Conservation (phyloP, 2,797 vertebrate genomes). For the Smutsia gigantea region DNA sequence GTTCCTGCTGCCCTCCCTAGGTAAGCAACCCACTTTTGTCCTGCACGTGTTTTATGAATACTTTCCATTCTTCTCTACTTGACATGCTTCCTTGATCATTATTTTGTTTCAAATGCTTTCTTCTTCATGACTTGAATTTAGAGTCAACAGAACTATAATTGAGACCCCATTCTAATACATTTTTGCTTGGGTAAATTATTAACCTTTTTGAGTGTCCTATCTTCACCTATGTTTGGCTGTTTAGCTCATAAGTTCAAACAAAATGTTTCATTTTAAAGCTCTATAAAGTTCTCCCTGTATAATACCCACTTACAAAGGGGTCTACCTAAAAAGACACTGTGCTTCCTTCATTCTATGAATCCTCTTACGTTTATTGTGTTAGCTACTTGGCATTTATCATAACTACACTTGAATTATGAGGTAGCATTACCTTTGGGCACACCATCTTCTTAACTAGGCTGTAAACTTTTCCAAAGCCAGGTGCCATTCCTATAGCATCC, state of each 20-base stretch:
- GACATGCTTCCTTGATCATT: neutral
- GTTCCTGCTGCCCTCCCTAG: neutral
- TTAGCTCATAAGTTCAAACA: neutral
- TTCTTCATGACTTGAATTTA: neutral
- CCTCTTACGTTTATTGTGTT: neutral
- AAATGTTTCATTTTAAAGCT: constrained; percentile 28
- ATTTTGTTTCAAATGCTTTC: neutral
- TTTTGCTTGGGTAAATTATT: neutral
- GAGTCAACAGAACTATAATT: neutral
- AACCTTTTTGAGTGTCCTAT: neutral
- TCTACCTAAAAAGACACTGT: neutral
- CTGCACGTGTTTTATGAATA: neutral
- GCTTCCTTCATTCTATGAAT: neutral
- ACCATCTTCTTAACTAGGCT: neutral
- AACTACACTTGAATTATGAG: neutral
- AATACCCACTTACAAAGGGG: neutral
- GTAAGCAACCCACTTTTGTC: neutral
- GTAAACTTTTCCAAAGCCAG: neutral
- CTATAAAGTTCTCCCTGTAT: neutral
- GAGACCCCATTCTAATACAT: neutral
- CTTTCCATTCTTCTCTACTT: neutral
- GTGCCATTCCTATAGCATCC: neutral
- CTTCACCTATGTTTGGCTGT: neutral
- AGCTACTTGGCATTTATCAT: neutral
- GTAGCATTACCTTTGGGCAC: neutral